These are phyloP conservation scores for Drosophila pallidifrons DNA, from an alignment of 1,140 invertebrate species.

Conservation along the genomic window DNA sequence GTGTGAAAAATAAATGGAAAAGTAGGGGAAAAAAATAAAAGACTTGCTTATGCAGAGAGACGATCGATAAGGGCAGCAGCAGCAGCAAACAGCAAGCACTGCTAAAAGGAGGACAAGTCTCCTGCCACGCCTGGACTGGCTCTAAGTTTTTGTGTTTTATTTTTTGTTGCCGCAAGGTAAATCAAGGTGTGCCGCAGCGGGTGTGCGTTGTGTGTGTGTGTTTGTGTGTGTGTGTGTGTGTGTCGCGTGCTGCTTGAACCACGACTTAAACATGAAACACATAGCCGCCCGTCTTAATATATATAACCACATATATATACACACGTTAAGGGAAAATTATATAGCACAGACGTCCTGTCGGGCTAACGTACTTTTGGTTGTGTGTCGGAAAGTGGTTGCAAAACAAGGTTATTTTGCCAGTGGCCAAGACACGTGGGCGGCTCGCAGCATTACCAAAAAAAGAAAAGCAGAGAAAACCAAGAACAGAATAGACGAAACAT, in stretches of 20 bases:
- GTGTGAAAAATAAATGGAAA: conserved; percentile 26
- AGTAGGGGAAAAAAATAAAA: background rate
- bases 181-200: conserved; percentile 69
- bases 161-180: conserved; percentile 48
- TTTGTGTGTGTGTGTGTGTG: background rate
- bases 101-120: conserved; percentile 26
- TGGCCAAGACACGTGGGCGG: conserved; percentile 31
- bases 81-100: conserved; percentile 27
- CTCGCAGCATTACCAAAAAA: conserved; percentile 29
- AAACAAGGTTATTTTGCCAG: conserved; percentile 71
- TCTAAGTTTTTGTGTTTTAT: background rate
- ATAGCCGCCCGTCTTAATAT: conserved; percentile 29
- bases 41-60: background rate
- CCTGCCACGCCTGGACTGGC: conserved; percentile 14
- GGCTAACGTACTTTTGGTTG: conserved; percentile 63
- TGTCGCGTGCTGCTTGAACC: conserved; percentile 37
- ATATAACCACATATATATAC: conserved; percentile 31
- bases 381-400: conserved; percentile 65
- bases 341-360: conserved; percentile 54
- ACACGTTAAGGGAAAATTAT: conserved; percentile 50
- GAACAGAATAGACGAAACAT: background rate
- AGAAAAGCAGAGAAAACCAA: background rate
- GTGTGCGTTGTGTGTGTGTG: conserved; percentile 33
- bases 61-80: conserved; percentile 66
- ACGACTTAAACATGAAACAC: conserved; percentile 57